Evolutionary conservation across 2,797 vertebrate genomes (phyloP).

Genomic region (Pangasius sanitwongsei): DNA sequence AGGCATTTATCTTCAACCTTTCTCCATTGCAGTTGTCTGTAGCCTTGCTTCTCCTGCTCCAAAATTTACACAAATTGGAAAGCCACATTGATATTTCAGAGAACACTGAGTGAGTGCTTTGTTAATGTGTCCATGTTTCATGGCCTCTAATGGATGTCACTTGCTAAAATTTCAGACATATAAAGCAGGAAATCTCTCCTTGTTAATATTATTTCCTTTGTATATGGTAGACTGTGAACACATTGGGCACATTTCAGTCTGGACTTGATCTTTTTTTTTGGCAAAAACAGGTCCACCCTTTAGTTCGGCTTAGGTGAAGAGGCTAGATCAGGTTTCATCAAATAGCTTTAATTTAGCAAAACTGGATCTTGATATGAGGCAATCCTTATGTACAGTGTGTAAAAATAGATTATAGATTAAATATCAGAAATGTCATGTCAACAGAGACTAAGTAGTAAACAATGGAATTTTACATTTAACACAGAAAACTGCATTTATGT

Average conservation of each 20-base stretch:
- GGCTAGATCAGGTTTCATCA: neutral
- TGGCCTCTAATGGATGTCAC: neutral
- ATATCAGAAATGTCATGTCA: neutral
- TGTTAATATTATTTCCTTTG: neutral
- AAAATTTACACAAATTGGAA: conserved; percentile 2
- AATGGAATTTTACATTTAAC: neutral
- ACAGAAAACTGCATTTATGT: neutral
- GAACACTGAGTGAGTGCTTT: neutral
- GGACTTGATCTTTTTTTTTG: neutral
- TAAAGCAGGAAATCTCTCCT: neutral
- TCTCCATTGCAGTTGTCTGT: conserved; percentile 59
- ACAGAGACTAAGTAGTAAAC: neutral
- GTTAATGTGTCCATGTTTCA: neutral
- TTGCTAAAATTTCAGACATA: neutral
- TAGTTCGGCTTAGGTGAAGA: neutral
- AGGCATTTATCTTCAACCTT: conserved; percentile 65
- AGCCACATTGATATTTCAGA: neutral
- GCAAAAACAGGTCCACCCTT: neutral
- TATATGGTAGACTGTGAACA: neutral
- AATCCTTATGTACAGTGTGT: neutral
- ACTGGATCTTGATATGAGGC: neutral
- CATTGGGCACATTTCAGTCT: neutral
- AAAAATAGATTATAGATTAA: neutral
- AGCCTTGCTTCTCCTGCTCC: neutral
- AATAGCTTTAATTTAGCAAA: neutral